Evolutionary conservation across 2,797 vertebrate species (phyloP).

Genomic region (Danio choprae): DNA sequence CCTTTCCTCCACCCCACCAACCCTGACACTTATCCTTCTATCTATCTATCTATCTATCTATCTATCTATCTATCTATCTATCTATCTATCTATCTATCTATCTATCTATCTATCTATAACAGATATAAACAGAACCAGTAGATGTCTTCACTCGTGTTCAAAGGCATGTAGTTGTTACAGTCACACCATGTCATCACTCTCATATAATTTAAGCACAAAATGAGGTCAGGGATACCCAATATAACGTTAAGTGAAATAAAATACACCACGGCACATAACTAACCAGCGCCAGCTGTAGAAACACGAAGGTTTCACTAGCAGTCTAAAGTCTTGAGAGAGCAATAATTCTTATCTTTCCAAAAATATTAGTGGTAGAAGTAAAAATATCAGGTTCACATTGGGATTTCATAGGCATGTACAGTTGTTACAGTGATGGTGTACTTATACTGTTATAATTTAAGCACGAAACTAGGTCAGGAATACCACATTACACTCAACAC

Average conservation of each 20-base stretch:
- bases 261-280: not conserved
- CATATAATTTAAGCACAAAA: not conserved
- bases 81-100: not conserved
- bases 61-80: not conserved
- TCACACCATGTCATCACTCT: not conserved
- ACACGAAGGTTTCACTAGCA: not conserved
- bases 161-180: not conserved
- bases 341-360: not conserved
- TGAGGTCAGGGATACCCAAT: not conserved
- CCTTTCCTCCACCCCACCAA: too few species aligned
- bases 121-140: not conserved
- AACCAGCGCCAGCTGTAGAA: not conserved
- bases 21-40: too few species aligned
- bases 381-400: not conserved
- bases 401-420: conserved; percentile 10
- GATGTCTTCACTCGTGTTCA: not conserved
- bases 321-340: not conserved
- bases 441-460: conserved; percentile 22
- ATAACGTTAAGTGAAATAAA: not conserved
- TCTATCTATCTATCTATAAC: too few species aligned
- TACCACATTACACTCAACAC: conserved; percentile 30
- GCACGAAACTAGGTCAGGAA: conserved; percentile 20
- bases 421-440: conserved; percentile 11
- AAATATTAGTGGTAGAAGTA: not conserved
- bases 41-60: too few species aligned